Percentiles rank a stretch among this genome's conserved stretches.
Evolutionary conservation across 2,113 vertebrate species (phyloP).

Genomic region (Phyllostomus hastatus): DNA sequence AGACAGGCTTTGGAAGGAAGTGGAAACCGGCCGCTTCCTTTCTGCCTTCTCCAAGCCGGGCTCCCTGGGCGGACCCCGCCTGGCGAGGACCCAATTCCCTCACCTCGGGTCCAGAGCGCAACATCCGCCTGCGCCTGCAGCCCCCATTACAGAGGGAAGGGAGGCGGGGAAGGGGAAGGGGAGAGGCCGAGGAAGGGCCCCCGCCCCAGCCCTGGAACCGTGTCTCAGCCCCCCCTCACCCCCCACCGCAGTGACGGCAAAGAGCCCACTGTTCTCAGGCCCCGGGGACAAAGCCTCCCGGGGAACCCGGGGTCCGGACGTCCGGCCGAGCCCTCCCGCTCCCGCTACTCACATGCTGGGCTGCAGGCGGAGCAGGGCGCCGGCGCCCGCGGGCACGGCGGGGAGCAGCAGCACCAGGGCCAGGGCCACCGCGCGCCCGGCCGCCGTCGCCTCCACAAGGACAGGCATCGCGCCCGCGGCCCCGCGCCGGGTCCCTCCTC

Average conservation of each 20-base stretch:
- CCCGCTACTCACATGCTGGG: conserved; percentile 89
- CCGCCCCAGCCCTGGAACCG: neutral
- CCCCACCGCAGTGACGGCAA: neutral
- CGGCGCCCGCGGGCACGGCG: neutral
- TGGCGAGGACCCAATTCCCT: neutral
- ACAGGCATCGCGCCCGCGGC: conserved; percentile 30
- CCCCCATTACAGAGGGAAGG: neutral
- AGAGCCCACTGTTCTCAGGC: neutral
- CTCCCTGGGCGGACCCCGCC: neutral
- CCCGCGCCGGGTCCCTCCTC: neutral
- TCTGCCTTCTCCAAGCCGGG: neutral
- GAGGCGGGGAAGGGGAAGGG: neutral
- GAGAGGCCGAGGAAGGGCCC: neutral
- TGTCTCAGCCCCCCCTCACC: neutral
- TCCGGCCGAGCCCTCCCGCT: neutral
- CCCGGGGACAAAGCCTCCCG: neutral
- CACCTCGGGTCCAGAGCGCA: neutral
- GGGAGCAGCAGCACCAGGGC: conserved; percentile 34
- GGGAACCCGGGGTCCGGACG: neutral
- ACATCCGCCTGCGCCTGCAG: neutral
- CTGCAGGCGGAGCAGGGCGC: conserved; percentile 71
- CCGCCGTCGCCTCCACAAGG: neutral
- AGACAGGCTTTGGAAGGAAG: conserved; percentile 49
- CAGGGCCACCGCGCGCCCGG: conserved; percentile 26
- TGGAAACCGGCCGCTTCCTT: conserved; percentile 17